Percentiles rank a stretch among this genome's conserved stretches.
Evolutionary conservation across 2,113 vertebrate genomes (phyloP).

Genomic region (Andinoacara biseriatus): DNA sequence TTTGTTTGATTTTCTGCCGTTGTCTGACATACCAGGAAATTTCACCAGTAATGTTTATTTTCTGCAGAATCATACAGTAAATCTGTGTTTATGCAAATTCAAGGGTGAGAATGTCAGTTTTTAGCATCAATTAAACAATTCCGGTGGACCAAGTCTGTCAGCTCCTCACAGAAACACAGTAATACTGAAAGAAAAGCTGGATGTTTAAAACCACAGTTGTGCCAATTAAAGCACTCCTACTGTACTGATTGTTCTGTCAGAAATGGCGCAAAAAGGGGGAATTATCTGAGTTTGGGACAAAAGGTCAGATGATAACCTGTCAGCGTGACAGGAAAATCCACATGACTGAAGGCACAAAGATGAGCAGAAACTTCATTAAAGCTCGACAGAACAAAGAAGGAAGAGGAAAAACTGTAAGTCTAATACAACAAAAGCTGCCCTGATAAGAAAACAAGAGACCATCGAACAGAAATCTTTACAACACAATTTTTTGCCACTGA

Average conservation of each 20-base stretch:
- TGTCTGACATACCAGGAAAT: background rate
- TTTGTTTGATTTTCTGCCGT: background rate
- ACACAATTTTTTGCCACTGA: background rate
- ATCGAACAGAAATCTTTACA: background rate
- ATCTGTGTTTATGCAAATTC: background rate
- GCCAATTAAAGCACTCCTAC: slow-evolving; percentile 1
- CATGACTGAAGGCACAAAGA: background rate
- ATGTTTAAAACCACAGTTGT: background rate
- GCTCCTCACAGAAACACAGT: background rate
- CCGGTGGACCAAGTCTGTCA: background rate
- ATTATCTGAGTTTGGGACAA: slow-evolving; percentile 41
- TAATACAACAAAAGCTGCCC: too few relatives aligned
- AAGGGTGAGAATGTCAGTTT: background rate
- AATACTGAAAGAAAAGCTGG: slow-evolving; percentile 13
- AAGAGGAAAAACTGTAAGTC: background rate
- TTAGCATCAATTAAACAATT: background rate
- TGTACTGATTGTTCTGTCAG: slow-evolving; percentile 26
- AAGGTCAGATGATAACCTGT: slow-evolving; percentile 38
- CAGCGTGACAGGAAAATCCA: slow-evolving; percentile 9
- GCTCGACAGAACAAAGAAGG: background rate
- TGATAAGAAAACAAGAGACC: background rate
- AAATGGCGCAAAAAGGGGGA: slow-evolving; percentile 9
- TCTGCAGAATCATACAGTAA: background rate
- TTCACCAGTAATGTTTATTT: background rate
- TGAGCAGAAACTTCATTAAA: background rate